These are phyloP conservation scores for Diphyllodes magnificus DNA, from an alignment of 2,113 vertebrate species.

Conservation along the genomic window DNA sequence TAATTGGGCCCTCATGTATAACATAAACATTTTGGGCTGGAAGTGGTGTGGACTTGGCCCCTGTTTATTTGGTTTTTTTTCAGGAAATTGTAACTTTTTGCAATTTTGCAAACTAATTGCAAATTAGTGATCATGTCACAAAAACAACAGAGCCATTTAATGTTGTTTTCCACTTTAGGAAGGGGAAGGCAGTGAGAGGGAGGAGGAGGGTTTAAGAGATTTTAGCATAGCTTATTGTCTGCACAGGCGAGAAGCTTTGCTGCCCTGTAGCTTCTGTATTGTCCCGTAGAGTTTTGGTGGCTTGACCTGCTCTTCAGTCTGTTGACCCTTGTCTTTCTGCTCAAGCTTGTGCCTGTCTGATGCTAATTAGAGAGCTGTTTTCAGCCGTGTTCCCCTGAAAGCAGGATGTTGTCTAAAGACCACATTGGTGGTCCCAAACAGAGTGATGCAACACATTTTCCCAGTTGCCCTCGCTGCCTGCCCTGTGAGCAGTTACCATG, in stretches of 20 bases:
- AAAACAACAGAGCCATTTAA: slow-evolving; percentile 38
- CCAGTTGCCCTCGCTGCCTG: neutral
- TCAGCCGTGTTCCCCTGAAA: slow-evolving; percentile 62
- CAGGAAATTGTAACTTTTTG: slow-evolving; percentile 40
- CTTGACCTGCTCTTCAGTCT: slow-evolving; percentile 69
- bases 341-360: slow-evolving; percentile 71
- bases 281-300: slow-evolving; percentile 51
- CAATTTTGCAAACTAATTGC: neutral
- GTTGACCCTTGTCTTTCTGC: slow-evolving; percentile 70
- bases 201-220: neutral
- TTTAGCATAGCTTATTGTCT: slow-evolving; percentile 8
- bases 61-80: slow-evolving; percentile 62
- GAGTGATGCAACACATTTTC: neutral
- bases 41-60: slow-evolving; percentile 23
- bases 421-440: slow-evolving; percentile 70
- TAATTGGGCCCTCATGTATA: slow-evolving; percentile 32
- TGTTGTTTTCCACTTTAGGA: neutral
- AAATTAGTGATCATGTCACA: slow-evolving; percentile 51
- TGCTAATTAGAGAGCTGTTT: slow-evolving; percentile 79
- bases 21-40: neutral
- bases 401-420: slow-evolving; percentile 41
- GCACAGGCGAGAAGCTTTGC: neutral
- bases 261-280: slow-evolving; percentile 61
- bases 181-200: neutral
- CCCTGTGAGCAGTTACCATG: neutral